These are phyloP conservation scores for Sciaenops ocellatus DNA, from an alignment of 2,797 vertebrate genomes.

Conservation along the genomic window DNA sequence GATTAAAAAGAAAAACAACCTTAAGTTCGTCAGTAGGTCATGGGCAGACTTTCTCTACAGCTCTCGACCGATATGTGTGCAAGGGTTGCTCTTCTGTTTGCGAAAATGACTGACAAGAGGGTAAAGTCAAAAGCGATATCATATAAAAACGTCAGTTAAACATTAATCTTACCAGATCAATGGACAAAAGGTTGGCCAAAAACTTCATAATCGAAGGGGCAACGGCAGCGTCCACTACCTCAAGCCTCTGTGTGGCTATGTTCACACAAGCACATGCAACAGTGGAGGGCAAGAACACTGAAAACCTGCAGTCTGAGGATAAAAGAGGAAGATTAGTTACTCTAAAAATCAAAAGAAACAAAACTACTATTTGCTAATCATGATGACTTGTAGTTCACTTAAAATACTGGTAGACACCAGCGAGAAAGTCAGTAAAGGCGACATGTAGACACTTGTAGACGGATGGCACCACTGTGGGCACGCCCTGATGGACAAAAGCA, in stretches of 20 bases:
- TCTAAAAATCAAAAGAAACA: neutral
- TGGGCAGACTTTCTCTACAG: neutral
- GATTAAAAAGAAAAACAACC: conserved; percentile 29
- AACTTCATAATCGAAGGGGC: conserved; percentile 48
- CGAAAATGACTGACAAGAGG: conserved; percentile 27
- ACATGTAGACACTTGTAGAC: conserved; percentile 20
- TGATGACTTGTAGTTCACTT: conserved; percentile 1
- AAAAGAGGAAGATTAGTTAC: conserved; percentile 2
- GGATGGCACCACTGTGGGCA: conserved; percentile 48
- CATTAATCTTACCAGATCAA: conserved; percentile 72
- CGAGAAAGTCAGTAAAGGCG: conserved; percentile 27
- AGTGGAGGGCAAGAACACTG: conserved; percentile 70
- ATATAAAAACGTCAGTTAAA: conserved; percentile 58
- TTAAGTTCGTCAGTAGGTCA: conserved; percentile 13
- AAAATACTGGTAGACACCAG: conserved; percentile 1
- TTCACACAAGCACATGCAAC: conserved; percentile 72
- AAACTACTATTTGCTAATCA: neutral
- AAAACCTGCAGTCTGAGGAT: conserved; percentile 70
- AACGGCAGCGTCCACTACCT: conserved; percentile 32
- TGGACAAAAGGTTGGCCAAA: conserved; percentile 64
- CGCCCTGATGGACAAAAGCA: conserved; percentile 68
- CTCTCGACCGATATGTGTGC: neutral
- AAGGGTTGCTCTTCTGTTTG: neutral
- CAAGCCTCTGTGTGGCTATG: conserved; percentile 55
- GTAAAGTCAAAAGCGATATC: conserved; percentile 62